Evolutionary conservation across 2,113 vertebrate genomes (phyloP), one percentile per base, ranked within the genome.

Genomic region (Boulengeromyrus knoepffleri): DNA sequence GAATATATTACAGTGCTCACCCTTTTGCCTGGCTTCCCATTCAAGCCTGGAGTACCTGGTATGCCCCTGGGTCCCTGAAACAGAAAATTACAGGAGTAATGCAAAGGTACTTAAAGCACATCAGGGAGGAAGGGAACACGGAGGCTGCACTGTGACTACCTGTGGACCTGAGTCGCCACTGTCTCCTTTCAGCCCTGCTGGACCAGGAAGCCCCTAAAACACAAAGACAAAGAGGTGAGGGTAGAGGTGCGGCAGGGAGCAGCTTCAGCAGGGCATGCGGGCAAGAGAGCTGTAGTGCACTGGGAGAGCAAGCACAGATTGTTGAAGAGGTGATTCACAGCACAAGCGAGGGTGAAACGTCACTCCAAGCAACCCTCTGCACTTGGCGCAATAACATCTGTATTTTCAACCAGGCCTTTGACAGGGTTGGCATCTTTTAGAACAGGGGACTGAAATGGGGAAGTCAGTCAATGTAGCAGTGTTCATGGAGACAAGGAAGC

Each of bases 21-120:
- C 95, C 96, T 96, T 91, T 97, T 98, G 89, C 98, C 98, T 87
- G 90, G 42, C 89, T 95, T 97, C 46, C 98, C 98, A 15, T 94
- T 93, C 0, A 93, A 93, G 31, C 98, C 98, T 0, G 89, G 47
- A 3, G 93, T 92, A 24, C 98, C 98, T 88, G 95, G 96, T 19
- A 96, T 92, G 7, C 98, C 98, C 87, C 93, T 94, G 9, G 95
- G 94, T 85, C 98, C 98, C 98, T 99, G 86, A n/a, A 50, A 49
- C 45, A 49, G 47, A 86, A 46, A 49, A 27, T 42, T 7, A 17
- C 74, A 42, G 31, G 74, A 39, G 15, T 49, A 24, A 49, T n/a
- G 45, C 21, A 50, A 21, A 47, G 12, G 46, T 24, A 31, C 45
- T 27, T 47, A 50, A 50, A 45, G 83, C 1, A n/a, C 42, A 49